A percentile compares a stretch with the other conserved stretches of the same genome.
Conservation (phyloP, 2,113 vertebrate genomes). For the Xyliphius kryptos region DNA sequence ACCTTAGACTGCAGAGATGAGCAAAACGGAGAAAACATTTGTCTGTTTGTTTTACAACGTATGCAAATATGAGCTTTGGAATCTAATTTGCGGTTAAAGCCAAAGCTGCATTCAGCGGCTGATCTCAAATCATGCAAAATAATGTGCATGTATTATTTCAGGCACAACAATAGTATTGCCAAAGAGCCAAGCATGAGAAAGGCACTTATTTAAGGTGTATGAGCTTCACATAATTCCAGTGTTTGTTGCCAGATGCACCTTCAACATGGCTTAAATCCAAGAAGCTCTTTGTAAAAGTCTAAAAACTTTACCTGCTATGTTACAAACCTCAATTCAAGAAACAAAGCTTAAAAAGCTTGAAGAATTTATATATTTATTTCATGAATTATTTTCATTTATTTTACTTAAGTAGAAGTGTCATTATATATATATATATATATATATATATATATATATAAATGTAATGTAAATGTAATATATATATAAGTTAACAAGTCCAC, state of each 20-base stretch:
- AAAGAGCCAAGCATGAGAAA: constrained; percentile 9
- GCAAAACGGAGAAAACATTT: too few species aligned
- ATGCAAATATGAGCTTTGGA: constrained; percentile 49
- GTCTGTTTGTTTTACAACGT: constrained; percentile 14
- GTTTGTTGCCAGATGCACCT: constrained; percentile 19
- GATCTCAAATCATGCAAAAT: constrained; percentile 39
- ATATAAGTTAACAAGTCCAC: too few species aligned
- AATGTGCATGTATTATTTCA: constrained; percentile 31
- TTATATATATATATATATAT: too few species aligned
- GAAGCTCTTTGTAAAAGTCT: neutral
- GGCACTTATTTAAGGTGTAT: neutral
- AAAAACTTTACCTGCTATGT: neutral
- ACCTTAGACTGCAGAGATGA: too few species aligned
- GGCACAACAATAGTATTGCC: constrained; percentile 17
- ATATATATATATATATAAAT: too few species aligned
- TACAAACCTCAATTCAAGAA: neutral
- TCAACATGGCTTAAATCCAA: constrained; percentile 17
- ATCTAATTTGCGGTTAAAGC: constrained; percentile 32
- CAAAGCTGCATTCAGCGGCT: constrained; percentile 10
- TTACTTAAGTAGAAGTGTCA: too few species aligned
- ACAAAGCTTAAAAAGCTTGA: too few species aligned
- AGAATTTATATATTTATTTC: too few species aligned
- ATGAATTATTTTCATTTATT: too few species aligned
- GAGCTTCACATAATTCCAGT: constrained; percentile 1
- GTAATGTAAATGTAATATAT: too few species aligned